These are phyloP conservation scores for Chromis chromis DNA, from an alignment of 2,797 vertebrate genomes.

Conservation along the genomic window DNA sequence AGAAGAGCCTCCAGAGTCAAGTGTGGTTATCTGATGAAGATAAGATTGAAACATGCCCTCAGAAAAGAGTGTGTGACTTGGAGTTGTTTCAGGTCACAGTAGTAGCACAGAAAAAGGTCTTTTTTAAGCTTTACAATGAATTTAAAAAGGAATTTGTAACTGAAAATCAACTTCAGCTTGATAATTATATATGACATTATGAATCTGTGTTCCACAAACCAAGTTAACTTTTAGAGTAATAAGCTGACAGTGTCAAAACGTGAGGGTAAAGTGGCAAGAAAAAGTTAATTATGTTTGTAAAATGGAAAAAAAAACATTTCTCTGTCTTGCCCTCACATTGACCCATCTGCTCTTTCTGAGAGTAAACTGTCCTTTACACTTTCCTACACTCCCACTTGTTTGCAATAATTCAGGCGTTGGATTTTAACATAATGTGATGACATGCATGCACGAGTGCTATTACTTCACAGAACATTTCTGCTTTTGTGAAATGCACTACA, in stretches of 20 bases:
- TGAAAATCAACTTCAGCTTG: neutral
- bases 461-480: slow-evolving; percentile 41
- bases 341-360: slow-evolving; percentile 23
- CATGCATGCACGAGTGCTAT: slow-evolving; percentile 45
- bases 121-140: slow-evolving; percentile 1
- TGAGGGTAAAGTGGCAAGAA: neutral
- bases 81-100: slow-evolving; percentile 39
- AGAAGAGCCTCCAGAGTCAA: slow-evolving; percentile 54
- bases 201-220: neutral
- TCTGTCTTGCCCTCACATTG: slow-evolving; percentile 21
- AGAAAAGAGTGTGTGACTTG: slow-evolving; percentile 17
- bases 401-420: slow-evolving; percentile 44
- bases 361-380: slow-evolving; percentile 23
- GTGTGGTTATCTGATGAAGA: slow-evolving; percentile 51
- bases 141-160: neutral
- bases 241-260: neutral
- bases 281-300: neutral
- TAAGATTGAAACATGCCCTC: slow-evolving; percentile 36
- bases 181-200: neutral
- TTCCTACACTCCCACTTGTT: slow-evolving; percentile 25
- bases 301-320: neutral
- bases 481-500: slow-evolving; percentile 33
- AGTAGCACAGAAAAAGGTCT: neutral
- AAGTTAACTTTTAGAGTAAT: neutral
- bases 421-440: slow-evolving; percentile 52